Base-by-base conservation (phyloP, 2,113 vertebrate genomes). In the Limanda limanda region DNA sequence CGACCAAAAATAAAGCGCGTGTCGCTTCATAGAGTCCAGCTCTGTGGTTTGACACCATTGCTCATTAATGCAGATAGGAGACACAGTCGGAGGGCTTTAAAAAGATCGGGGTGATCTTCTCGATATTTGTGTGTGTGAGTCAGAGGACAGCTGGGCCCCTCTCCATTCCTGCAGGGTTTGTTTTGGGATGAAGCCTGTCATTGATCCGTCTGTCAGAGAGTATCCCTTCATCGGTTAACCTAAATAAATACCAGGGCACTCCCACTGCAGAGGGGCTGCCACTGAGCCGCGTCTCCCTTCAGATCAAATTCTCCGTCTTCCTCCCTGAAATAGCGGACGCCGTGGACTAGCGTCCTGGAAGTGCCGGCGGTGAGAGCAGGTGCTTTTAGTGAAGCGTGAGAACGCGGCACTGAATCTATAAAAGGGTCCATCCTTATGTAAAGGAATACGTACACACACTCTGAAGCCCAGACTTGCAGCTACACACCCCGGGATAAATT, bases 351-450 rank as follows among this genome's bases (percentile, higher is more conserved):
- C 81, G 74, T 85, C 73, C 76, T 57, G 82, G 71, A 74, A 72
- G 31, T 31, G 31, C 31, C 31, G 31, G 31, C 6, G 6, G 31
- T 6, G 6, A 7, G 66, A 86, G 87, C 92, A 92, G 88, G 86
- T 89, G 90, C 86, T 87, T 81, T 87, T 72, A 89, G 82, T n/a
- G 63, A 81, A 78, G 63, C 57, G 9, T 75, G 77, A 82, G 84
- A 88, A 74, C 77, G 72, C 18, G 55, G 21, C 0, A 47, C 64
- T 58, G 25, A 60, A 51, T 83, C 79, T 86, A 76, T 78, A 83
- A 27, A 78, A 52, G 61, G 42, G 71, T 9, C 47, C 52, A 2
- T 70, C 60, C 82, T 84, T 59, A 77, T 63, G 76, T 73, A 81
- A 71, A 74, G 71, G 42, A 85, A 81, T 71, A 82, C 31, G 47